phyloP scores from a whole-genome alignment of 2,113 vertebrate genomes.

The Melanerpes aurifrons region DNA sequence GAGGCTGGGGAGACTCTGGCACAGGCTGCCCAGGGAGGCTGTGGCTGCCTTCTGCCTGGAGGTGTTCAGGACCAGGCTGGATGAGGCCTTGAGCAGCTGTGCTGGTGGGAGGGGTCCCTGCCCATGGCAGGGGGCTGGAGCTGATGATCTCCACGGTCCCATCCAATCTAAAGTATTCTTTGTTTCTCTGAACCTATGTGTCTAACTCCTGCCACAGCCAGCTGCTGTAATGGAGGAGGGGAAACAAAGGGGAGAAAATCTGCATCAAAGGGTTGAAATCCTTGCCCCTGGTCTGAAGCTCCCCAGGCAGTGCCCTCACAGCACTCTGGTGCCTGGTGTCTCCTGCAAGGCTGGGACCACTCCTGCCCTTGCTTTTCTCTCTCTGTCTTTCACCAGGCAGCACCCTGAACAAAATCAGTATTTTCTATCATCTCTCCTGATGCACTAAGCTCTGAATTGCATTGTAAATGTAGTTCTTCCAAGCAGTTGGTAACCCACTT shows the following conservation, averaged over 20 bases:
- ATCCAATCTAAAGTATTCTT: too few relatives aligned
- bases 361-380: not conserved
- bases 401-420: not conserved
- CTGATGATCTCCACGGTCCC: too few relatives aligned
- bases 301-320: not conserved
- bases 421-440: not conserved
- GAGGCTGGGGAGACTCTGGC: too few relatives aligned
- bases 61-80: too few relatives aligned
- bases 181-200: too few relatives aligned
- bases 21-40: too few relatives aligned
- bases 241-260: not conserved
- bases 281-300: not conserved
- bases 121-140: too few relatives aligned
- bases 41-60: too few relatives aligned
- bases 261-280: not conserved
- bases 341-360: not conserved
- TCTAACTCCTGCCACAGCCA: not conserved
- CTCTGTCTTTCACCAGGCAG: not conserved
- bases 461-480: constrained; percentile 10
- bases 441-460: not conserved
- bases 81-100: too few relatives aligned
- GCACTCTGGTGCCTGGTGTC: not conserved
- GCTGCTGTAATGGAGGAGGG: not conserved
- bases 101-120: too few relatives aligned
- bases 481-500: not conserved